Evolutionary conservation across 2,888 invertebrate species (phyloP), one percentile per base, ranked within the genome.

Genomic region (Biston betularia): DNA sequence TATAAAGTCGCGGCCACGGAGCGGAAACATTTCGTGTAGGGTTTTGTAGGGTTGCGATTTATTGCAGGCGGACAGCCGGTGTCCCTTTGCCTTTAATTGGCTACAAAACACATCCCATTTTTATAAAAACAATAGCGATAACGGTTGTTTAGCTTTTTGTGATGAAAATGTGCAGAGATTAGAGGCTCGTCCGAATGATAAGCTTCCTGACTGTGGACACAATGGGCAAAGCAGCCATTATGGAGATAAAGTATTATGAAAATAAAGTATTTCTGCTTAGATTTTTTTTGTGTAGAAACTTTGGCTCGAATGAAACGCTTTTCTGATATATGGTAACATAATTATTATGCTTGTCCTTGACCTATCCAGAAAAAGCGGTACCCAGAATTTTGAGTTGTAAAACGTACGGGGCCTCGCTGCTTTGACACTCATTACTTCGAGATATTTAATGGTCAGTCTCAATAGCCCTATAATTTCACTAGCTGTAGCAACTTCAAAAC

Each of bases 41-140:
- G 89, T 91, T 90, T 78, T 77, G 85, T 87, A 83, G 89, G 90
- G 89, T 92, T 90, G 93, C 93, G 90, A 93, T 93, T 93, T 93
- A 93, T 92, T 88, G 89, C 88, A 83, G 87, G 85, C 83, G 81
- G 74, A 80, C 87, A 86, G 86, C 85, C 88, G 89, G 88, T 83
- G 86, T 86, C 88, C 89, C 86, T 89, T 90, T 87, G 83, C 82
- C 83, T 88, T 89, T 93, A 93, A 93, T 93, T 92, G 90, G 89
- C 86, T 92, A 93, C 93, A 93, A 93, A 93, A 93, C 85, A 86
- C 86, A 86, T 83, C 84, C 88, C 87, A 89, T 90, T 88, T 85
- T 86, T 79, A 82, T 88, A 88, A 88, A 87, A 78, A 79, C 77
- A 75, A 73, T 77, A 48, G 77, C 83, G 89, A 90, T 89, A 89